Conservation (phyloP, 2,113 vertebrate genomes). For the Pteropus alecto region DNA sequence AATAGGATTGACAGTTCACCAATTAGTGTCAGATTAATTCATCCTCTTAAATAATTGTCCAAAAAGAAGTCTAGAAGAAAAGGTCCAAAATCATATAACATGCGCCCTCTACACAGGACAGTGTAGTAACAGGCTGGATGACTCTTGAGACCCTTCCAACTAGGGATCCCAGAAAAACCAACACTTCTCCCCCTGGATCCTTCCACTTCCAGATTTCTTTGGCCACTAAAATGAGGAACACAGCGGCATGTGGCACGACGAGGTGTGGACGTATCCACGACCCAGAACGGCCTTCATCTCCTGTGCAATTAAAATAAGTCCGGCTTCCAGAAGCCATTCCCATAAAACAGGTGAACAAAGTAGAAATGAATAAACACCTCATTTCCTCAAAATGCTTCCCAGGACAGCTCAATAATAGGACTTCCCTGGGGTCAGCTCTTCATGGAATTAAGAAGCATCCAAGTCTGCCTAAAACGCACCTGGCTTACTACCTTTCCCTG, state of each 20-base stretch:
- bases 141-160: neutral
- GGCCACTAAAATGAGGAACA: neutral
- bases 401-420: neutral
- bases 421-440: neutral
- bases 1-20: neutral
- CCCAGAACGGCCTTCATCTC: neutral
- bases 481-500: neutral
- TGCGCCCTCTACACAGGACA: accelerated
- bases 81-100: neutral
- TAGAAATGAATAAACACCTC: neutral
- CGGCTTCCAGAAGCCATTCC: neutral
- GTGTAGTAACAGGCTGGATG: neutral
- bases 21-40: neutral
- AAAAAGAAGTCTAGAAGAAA: neutral
- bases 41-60: neutral
- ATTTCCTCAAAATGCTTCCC: neutral
- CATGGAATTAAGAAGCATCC: neutral
- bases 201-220: neutral
- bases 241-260: accelerated
- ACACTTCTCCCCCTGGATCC: neutral
- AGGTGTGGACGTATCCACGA: accelerated
- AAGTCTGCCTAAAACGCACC: neutral
- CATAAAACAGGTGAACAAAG: neutral
- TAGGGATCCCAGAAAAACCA: neutral
- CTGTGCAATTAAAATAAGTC: neutral